Evolutionary conservation across 2,797 vertebrate genomes (phyloP), one percentile per base, ranked within the genome.

Genomic region (Lacerta viridis): DNA sequence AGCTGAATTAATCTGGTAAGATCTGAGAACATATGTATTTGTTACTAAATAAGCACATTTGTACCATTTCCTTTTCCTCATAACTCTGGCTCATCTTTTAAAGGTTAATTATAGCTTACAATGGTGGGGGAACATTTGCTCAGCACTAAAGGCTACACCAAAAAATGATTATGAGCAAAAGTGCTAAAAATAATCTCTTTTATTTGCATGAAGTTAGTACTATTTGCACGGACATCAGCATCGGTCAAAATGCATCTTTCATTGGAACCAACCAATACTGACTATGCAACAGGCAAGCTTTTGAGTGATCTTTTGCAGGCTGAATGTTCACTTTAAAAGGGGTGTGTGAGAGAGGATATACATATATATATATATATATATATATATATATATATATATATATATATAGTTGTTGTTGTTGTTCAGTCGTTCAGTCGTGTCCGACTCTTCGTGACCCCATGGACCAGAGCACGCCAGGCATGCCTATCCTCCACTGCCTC

Each of bases 81-180:
- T 74, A 81, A 81, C 18, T n/a, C 66, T 61, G 17, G 29, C 41
- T n/a, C 68, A 39, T 72, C 27, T 36, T 27, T 80, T n/a, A 74
- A 87, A 87, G 27, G 50, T 81, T 87, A 75, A 75, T 76, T 82
- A 87, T 66, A 82, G 27, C 11, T n/a, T 82, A 46, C 79, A 46
- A 7, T 36, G 55, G 27, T 8, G 27, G 4, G 50, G 43, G 33
- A 33, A 23, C 80, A 82, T 82, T 82, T 66, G 6, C 46, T 87
- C 27, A 25, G 39, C 4, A 10, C 71, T 66, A 46, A 82, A 29
- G 11, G 71, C 69, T 46, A 15, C 27, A 64, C 15, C 74, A 81
- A 81, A 81, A 80, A 80, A 41, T 80, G 46, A 76, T 36, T 2
- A 75, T 59, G 7, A 71, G 76, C 43, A 55, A 55, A 80, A 55